Evolutionary conservation across 2,113 vertebrate species (phyloP), one percentile per base, ranked within the genome.

Genomic region (Alosa alosa): DNA sequence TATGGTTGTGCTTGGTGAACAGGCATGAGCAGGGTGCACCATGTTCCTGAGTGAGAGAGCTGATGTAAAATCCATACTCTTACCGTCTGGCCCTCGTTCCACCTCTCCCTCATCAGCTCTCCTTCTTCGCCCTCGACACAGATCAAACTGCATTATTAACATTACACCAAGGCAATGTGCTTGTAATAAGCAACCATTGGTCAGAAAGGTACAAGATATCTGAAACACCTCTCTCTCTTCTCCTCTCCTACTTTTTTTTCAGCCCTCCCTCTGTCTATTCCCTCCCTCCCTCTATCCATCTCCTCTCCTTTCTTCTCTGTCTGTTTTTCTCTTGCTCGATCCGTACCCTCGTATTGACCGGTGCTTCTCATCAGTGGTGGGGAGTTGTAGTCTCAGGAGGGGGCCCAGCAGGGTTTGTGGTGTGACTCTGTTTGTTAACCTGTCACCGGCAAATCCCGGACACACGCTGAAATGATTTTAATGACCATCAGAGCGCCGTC

Each of bases 381-480:
- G 72, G 25, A 78, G 72, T 36, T 39, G 72, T 36, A 18, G 72
- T 78, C 72, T 78, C 72, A 78, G 72, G 11, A 17, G 36, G 31
- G 72, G 72, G 31, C 13, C 36, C 39, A 13, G 55, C 82, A 57
- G 49, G 39, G 45, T 39, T 50, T 17, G 36, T 55, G 60, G 83
- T 55, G 47, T n/a, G 83, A 41, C 83, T 83, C 49, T 64, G 39
- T 41, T 44, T 60, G 39, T 64, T 64, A 83, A 31, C 6, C 64
- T 78, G 83, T 64, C 83, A 84, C 52, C 31, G 45, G 55, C 52
- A 41, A 60, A 39, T 84, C 83, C 10, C 82, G 0, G 36, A 25
- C 82, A 2, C 52, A 55, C 41, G 55, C 31, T n/a, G 52, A 84
- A 84, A 84, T 39, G 55, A 60, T 60, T 84, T 60, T 84, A 84